Evolutionary conservation across 2,113 vertebrate species (phyloP).

Genomic region (Trichechus manatus): DNA sequence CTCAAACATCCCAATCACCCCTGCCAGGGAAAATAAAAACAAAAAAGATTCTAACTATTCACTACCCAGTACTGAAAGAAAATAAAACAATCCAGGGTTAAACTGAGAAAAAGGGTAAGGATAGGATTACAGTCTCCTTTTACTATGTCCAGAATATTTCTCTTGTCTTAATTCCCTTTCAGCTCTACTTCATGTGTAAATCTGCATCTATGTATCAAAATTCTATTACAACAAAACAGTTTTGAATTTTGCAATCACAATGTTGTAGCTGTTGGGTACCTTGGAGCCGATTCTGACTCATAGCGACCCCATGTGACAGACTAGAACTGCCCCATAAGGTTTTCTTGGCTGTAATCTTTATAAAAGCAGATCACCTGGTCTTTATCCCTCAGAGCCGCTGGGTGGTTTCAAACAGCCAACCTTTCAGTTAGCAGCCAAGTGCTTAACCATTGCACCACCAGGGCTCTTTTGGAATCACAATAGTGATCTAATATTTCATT

Average conservation of each 20-base stretch:
- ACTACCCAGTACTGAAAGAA: constrained; percentile 57
- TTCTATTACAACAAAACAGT: constrained; percentile 47
- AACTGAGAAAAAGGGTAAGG: constrained; percentile 50
- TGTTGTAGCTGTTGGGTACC: background rate
- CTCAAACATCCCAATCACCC: constrained; percentile 62
- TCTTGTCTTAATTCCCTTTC: constrained; percentile 53
- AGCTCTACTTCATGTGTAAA: constrained; percentile 44
- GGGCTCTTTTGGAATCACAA: background rate
- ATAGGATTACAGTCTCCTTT: constrained; percentile 49
- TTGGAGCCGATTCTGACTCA: background rate
- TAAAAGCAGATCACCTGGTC: background rate
- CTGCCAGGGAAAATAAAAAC: constrained; percentile 50
- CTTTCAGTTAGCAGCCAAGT: background rate
- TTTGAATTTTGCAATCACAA: constrained; percentile 57
- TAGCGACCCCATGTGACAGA: background rate
- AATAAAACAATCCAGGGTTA: constrained; percentile 55
- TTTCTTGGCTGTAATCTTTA: background rate
- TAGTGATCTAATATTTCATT: constrained; percentile 45
- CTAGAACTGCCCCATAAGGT: background rate
- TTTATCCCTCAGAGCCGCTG: background rate
- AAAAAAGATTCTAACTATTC: constrained; percentile 42
- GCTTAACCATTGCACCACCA: background rate
- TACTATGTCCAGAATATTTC: constrained; percentile 21
- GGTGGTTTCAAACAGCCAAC: background rate
- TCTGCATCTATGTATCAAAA: constrained; percentile 57